Evolutionary conservation across 2,888 invertebrate species (phyloP), one percentile per base, ranked within the genome.

Genomic region (Dolomedes plantarius): DNA sequence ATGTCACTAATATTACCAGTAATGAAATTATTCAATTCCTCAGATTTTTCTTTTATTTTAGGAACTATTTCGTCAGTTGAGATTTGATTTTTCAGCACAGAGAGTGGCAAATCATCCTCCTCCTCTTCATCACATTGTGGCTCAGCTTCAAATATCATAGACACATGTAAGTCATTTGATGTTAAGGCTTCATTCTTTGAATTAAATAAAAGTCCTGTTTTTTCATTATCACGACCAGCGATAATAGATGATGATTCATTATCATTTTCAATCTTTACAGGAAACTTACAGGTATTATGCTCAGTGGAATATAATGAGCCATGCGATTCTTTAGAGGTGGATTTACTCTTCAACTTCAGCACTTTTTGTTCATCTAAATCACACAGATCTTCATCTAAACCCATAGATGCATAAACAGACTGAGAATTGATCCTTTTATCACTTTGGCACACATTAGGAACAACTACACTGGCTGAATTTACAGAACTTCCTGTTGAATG

Each of bases 311-410:
- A n/a, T n/a, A n/a, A n/a, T n/a, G n/a, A n/a, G n/a, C n/a, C n/a
- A n/a, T n/a, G n/a, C n/a, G n/a, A n/a, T n/a, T n/a, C n/a, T n/a
- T n/a, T n/a, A n/a, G n/a, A n/a, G n/a, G n/a, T n/a, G n/a, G n/a
- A n/a, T n/a, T n/a, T n/a, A n/a, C n/a, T n/a, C n/a, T n/a, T n/a
- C n/a, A n/a, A n/a, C n/a, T n/a, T n/a, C n/a, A n/a, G n/a, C n/a
- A n/a, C n/a, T n/a, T n/a, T n/a, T n/a, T n/a, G n/a, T n/a, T 36
- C 36, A 36, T 36, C 9, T 9, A 36, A 5, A 56, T 56, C 56
- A 56, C 56, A 56, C 3, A 56, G 11, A 56, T 56, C 56, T 56
- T 56, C 56, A 56, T 56, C 56, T 56, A 56, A 56, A 11, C 56
- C 56, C 56, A 56, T 56, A 56, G 56, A 56, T 5, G 56, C 56